These are phyloP conservation scores for Halocynthia roretzi DNA, from an alignment of 23 tunicate species.

Conservation along the genomic window DNA sequence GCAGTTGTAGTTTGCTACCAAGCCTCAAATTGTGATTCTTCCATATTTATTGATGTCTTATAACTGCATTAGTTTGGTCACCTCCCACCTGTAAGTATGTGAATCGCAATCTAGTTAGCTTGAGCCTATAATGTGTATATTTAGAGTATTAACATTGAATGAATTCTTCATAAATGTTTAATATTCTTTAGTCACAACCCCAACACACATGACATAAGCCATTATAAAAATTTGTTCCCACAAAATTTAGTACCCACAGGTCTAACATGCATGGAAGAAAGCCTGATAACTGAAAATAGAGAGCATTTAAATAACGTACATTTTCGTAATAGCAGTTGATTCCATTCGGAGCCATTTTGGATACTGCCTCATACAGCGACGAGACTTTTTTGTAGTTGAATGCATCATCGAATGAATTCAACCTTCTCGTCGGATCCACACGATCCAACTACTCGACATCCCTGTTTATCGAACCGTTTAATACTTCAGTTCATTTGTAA, in stretches of 20 bases:
- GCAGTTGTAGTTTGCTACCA: neutral
- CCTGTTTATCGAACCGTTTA: neutral
- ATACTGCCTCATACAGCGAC: slow-evolving; percentile 1
- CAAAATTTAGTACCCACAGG: too few relatives aligned
- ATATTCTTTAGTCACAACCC: neutral
- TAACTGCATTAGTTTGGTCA: neutral
- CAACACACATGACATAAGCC: neutral
- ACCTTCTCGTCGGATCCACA: slow-evolving; percentile 24
- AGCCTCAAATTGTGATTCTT: slow-evolving; percentile 1
- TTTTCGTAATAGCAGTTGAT: slow-evolving; percentile 26
- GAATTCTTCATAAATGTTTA: neutral
- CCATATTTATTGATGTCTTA: neutral
- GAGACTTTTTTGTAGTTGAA: slow-evolving; percentile 18
- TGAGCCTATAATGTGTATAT: too few relatives aligned
- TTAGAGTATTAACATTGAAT: neutral
- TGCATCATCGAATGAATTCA: slow-evolving; percentile 15
- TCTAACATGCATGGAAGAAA: too few relatives aligned
- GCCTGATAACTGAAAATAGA: neutral
- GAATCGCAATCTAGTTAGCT: neutral
- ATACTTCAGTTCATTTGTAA: too few relatives aligned
- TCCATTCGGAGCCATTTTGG: slow-evolving; percentile 14
- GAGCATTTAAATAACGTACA: neutral
- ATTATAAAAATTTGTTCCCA: too few relatives aligned
- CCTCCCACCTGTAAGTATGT: neutral
- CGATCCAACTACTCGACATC: slow-evolving; percentile 19